Evolutionary conservation across 2,797 vertebrate species (phyloP), one percentile per base, ranked within the genome.

Genomic region (Distichodus sexfasciatus): DNA sequence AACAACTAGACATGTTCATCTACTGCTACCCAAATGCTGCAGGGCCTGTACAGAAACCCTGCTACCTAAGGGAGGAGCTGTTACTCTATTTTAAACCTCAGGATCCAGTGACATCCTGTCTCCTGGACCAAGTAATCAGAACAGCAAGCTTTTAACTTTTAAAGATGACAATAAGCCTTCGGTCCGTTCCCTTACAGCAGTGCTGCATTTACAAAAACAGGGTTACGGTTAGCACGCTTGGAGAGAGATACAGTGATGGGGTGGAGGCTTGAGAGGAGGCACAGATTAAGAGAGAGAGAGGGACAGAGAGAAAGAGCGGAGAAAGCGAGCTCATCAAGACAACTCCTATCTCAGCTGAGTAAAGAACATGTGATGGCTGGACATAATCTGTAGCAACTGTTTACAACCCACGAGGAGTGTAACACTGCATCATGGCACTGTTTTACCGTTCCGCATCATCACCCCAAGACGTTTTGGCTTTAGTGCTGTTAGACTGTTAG

Each of bases 81-180:
- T 76, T 76, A 57, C 61, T 15, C 58, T 69, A 51, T 44, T 21
- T 35, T 21, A 36, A 0, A 4, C 4, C 36, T 9, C 6, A 24
- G 3, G 24, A 35, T 19, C 36, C 19, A 53, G 35, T 41, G 28
- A 48, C 24, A 28, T 6, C 24, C 9, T 12, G 4, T 7, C 43
- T 24, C 50, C 44, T 11, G 50, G 31, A 31, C 40, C 29, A 48
- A n/a, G 10, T 6, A 60, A 40, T 61, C 24, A 50, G 7, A 43
- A 50, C 6, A 57, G 29, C 11, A 41, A 72, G 70, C 62, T 65
- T 71, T 71, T 58, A 58, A 28, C 69, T 66, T 46, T 26, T 59
- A 50, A n/a, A 66, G 11, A 51, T 19, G 29, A 64, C 44, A 59
- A 72, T 66, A 65, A 66, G 61, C 33, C 19, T 26, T 64, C 24